These are phyloP conservation scores for Marisa cornuarietis DNA, from an alignment of 1,140 invertebrate genomes.

Conservation along the genomic window DNA sequence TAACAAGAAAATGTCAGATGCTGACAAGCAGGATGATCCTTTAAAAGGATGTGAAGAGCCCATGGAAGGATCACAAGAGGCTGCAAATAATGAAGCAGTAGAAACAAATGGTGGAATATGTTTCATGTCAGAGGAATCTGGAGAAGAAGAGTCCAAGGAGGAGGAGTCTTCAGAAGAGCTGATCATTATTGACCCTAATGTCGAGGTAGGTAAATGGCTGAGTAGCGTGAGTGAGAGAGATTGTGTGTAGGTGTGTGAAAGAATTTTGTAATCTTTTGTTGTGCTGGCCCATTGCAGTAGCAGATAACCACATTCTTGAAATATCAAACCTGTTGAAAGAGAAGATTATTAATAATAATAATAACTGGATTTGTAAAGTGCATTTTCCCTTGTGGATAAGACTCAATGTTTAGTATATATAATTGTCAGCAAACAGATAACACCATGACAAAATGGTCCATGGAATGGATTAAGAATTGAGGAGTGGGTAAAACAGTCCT, in stretches of 20 bases:
- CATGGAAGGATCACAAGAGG: not conserved
- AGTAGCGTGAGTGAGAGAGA: not conserved
- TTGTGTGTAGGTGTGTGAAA: not conserved
- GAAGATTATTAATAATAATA: no score
- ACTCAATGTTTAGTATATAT: no score
- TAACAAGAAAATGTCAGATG: conserved; percentile 15
- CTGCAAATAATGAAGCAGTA: not conserved
- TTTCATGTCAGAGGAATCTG: not conserved
- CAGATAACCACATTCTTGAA: not conserved
- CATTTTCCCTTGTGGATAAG: not conserved
- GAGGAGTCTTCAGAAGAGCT: conserved; percentile 51
- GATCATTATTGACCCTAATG: conserved; percentile 58
- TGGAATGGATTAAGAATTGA: no score
- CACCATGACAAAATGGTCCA: no score
- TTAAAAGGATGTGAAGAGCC: not conserved
- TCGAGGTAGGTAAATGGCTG: conserved; percentile 34
- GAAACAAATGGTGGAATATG: not conserved
- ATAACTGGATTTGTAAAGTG: not conserved
- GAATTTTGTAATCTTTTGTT: conserved; percentile 9
- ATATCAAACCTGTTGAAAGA: not conserved
- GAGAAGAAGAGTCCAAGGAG: not conserved
- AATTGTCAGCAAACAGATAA: no score
- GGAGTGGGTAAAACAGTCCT: no score
- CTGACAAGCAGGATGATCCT: conserved; percentile 14
- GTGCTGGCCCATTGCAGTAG: not conserved